These are phyloP conservation scores for Cinara cedri DNA, from an alignment of 2,888 invertebrate species.

Conservation along the genomic window DNA sequence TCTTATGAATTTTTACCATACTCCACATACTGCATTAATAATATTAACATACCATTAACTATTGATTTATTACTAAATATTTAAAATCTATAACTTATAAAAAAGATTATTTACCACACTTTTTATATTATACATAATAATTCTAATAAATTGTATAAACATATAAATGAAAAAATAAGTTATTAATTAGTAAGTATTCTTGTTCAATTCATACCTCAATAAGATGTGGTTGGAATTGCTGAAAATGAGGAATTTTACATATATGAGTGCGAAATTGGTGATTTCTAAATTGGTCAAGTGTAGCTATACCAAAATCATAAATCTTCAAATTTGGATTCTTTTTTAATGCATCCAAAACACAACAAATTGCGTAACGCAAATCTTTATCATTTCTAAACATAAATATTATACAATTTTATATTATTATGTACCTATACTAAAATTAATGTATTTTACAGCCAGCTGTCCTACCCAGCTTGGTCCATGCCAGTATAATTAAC, in stretches of 20 bases:
- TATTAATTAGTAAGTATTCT: no score
- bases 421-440: neutral
- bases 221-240: constrained; percentile 88
- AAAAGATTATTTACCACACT: neutral
- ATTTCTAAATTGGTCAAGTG: constrained; percentile 90
- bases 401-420: neutral
- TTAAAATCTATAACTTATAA: no score
- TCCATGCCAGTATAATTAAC: no score
- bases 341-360: constrained; percentile 89
- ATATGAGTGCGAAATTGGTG: constrained; percentile 98
- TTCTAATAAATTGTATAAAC: neutral
- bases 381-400: constrained; percentile 72
- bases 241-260: constrained; percentile 85
- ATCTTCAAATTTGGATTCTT: constrained; percentile 94
- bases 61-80: no score
- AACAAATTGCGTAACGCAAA: constrained; percentile 85
- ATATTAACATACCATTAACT: constrained; percentile 5
- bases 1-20: constrained; percentile 88
- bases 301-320: constrained; percentile 96
- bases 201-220: constrained; percentile 69
- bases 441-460: no score
- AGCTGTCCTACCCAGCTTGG: no score
- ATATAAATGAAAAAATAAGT: neutral
- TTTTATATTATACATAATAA: neutral
- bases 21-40: constrained; percentile 74